Conservation (phyloP, 2,888 invertebrate genomes). For the Bhutanitis thaidina region DNA sequence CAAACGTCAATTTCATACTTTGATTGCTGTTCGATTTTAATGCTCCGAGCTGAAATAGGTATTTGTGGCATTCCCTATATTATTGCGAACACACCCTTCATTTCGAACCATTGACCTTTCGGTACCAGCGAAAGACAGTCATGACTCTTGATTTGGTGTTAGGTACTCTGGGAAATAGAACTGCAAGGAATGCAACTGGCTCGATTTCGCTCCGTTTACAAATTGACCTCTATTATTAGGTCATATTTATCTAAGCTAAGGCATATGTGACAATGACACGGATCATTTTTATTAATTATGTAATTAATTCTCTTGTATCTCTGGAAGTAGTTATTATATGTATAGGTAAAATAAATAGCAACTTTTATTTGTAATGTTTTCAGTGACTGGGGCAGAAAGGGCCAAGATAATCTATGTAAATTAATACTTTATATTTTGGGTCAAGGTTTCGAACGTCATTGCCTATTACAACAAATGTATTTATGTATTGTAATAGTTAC, state of each 20-base stretch:
- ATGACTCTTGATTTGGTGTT: constrained; percentile 20
- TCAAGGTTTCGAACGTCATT: no score
- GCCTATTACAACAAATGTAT: no score
- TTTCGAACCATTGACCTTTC: constrained; percentile 20
- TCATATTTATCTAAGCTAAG: constrained; percentile 7
- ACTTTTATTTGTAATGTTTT: no score
- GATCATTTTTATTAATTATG: constrained; percentile 1
- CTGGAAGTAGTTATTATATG: no score
- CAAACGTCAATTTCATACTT: neutral
- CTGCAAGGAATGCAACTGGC: constrained; percentile 14
- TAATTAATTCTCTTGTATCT: no score
- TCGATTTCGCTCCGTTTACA: constrained; percentile 8
- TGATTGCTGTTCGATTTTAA: neutral
- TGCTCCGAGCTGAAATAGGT: neutral
- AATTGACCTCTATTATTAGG: constrained; percentile 4
- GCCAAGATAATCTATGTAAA: no score
- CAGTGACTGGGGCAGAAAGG: no score
- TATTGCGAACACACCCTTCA: constrained; percentile 17
- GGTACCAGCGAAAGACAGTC: constrained; percentile 7
- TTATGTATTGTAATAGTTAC: no score
- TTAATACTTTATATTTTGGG: no score
- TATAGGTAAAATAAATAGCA: no score
- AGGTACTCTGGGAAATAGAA: constrained; percentile 16
- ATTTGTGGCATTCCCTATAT: constrained; percentile 11
- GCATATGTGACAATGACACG: neutral